Evolutionary conservation across 2,113 vertebrate genomes (phyloP), one percentile per base, ranked within the genome.

Genomic region (Aegotheles bennettii): DNA sequence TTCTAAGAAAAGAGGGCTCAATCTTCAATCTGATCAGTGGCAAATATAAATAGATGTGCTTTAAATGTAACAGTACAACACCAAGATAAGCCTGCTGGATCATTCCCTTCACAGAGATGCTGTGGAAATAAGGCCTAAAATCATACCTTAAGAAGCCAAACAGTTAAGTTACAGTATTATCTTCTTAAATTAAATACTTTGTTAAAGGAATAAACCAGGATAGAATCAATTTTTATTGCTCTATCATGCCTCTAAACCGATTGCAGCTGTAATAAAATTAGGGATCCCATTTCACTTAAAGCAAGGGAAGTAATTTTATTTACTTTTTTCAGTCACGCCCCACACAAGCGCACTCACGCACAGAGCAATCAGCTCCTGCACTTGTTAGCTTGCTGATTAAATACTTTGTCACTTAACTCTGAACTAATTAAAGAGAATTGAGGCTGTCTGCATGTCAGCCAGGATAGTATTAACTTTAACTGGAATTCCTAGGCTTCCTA

Each of bases 341-440:
- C 83, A 88, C 85, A 95, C 61, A 86, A 96, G 84, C 17, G 9
- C 61, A 75, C 6, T 23, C 19, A 92, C 11, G 4, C 82, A 92
- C 16, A 95, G 82, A 97, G 94, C 92, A 97, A 97, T 98, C 97
- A 97, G 95, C 76, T 45, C 20, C 87, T 86, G 79, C 83, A 97
- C 97, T 98, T 97, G 97, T 97, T 98, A 98, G 90, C 77, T 96
- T 65, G 15, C 96, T 98, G 98, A 98, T 98, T 98, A 98, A 98
- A 97, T 96, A 97, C 90, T 95, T 97, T 98, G 97, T 97, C 97
- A 96, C 97, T 97, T 97, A 98, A 97, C 84, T 92, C 95, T 90
- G 94, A 95, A 96, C 97, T 98, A 98, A 98, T 98, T 98, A 97
- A 97, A 97, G 97, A 74, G 90, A 97, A 98, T 88, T 97, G 97